Evolutionary conservation across 2,888 invertebrate genomes (phyloP).

Genomic region (Mimachlamys varia): DNA sequence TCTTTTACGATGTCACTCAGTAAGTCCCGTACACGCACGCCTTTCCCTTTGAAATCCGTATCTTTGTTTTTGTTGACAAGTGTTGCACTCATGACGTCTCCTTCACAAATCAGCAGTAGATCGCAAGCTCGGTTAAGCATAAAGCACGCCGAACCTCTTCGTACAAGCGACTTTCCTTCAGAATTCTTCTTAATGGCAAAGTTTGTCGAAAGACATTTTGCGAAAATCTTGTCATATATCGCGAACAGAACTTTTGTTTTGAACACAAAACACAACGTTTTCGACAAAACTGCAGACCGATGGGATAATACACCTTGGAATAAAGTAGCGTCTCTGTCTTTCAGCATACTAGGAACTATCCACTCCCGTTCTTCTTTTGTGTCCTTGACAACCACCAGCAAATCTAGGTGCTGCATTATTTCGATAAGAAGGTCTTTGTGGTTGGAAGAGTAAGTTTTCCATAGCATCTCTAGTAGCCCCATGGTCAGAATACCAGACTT

Average conservation of each 20-base stretch:
- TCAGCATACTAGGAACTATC: background rate
- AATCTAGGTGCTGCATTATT: background rate
- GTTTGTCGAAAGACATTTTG: background rate
- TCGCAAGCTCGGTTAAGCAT: background rate
- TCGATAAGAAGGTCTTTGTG: background rate
- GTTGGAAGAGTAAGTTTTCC: background rate
- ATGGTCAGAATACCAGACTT: background rate
- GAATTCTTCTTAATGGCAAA: background rate
- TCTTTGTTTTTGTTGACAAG: background rate
- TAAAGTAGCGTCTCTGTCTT: background rate
- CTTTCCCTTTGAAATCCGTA: background rate
- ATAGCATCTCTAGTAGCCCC: background rate
- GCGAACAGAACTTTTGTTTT: background rate
- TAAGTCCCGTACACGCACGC: background rate
- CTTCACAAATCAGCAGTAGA: background rate
- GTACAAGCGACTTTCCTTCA: background rate
- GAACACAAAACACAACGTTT: conserved; percentile 1
- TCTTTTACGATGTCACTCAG: background rate
- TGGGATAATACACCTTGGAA: background rate
- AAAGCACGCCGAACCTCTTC: background rate
- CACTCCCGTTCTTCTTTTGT: background rate
- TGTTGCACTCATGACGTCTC: background rate
- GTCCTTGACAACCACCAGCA: background rate
- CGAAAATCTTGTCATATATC: background rate
- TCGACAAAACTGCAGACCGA: background rate